Percentiles rank a stretch among this genome's conserved stretches.
Conservation (phyloP, 2,888 invertebrate species). For the Drosophila pseudotalamancana region DNA sequence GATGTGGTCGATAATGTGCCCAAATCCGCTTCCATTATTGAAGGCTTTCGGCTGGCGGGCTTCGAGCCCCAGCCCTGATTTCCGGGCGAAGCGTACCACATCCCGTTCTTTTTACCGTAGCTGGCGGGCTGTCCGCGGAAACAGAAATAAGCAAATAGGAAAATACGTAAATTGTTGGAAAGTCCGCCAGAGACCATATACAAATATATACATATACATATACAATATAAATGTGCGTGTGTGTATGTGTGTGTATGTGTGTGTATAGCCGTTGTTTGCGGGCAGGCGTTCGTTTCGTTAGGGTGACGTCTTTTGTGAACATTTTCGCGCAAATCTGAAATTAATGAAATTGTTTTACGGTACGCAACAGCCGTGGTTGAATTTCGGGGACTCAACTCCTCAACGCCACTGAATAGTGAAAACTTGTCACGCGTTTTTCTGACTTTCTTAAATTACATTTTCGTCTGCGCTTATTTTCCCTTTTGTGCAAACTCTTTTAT, state of each 20-base stretch:
- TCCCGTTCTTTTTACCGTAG: constrained; percentile 95
- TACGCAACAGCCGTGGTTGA: constrained; percentile 57
- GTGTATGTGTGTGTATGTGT: constrained; percentile 6
- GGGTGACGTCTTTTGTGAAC: constrained; percentile 56
- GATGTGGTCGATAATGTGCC: constrained; percentile 88
- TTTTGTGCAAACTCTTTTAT: background rate
- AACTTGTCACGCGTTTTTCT: constrained; percentile 14
- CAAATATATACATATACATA: background rate
- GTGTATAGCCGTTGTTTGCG: constrained; percentile 14
- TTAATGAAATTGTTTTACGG: constrained; percentile 78
- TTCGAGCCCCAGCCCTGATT: constrained; percentile 87
- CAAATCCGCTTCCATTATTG: constrained; percentile 91
- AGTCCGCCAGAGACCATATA: constrained; percentile 33
- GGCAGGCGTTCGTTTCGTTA: constrained; percentile 32
- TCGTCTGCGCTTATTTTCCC: background rate
- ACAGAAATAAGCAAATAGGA: constrained; percentile 45
- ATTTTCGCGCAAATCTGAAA: constrained; percentile 76
- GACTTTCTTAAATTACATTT: constrained; percentile 23
- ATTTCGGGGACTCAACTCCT: constrained; percentile 19
- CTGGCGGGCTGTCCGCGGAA: constrained; percentile 89
- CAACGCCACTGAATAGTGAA: constrained; percentile 6
- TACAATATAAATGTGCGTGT: background rate
- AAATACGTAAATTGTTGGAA: constrained; percentile 41
- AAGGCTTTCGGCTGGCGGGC: constrained; percentile 91
- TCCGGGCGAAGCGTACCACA: constrained; percentile 90